These are phyloP conservation scores for Pelosia muscerda DNA, from an alignment of 2,888 invertebrate genomes.

Conservation along the genomic window DNA sequence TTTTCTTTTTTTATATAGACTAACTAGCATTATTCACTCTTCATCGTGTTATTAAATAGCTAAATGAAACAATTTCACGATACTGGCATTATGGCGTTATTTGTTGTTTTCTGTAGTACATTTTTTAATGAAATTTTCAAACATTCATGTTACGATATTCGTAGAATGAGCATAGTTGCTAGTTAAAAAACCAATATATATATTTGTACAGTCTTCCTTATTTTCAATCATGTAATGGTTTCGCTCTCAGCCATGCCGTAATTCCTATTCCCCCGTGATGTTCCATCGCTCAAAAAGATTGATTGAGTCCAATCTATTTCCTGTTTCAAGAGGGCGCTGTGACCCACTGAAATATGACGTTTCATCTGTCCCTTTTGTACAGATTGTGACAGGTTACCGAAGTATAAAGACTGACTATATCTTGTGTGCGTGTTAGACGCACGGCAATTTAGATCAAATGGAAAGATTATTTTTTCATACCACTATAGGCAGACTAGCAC, in stretches of 20 bases:
- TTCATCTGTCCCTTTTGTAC: not conserved
- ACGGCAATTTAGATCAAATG: not conserved
- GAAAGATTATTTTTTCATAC: no score
- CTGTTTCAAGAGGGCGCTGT: not conserved
- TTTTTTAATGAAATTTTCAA: no score
- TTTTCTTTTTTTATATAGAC: no score
- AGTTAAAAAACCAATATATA: not conserved
- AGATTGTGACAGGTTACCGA: not conserved
- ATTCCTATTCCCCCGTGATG: not conserved
- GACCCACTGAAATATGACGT: not conserved
- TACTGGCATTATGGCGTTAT: no score
- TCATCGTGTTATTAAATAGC: no score
- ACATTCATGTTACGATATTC: no score
- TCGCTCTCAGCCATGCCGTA: not conserved
- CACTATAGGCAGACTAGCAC: no score
- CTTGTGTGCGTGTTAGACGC: not conserved
- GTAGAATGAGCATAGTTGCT: not conserved
- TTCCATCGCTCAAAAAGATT: constrained; percentile 5
- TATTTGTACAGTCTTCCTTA: not conserved
- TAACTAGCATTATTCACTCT: no score
- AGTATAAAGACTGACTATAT: no score
- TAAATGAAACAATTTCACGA: no score
- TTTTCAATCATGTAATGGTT: not conserved
- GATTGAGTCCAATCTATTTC: not conserved
- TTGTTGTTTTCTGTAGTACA: no score